These are phyloP conservation scores for Ormyrus nitidulus DNA, from an alignment of 2,888 invertebrate genomes.

Conservation along the genomic window DNA sequence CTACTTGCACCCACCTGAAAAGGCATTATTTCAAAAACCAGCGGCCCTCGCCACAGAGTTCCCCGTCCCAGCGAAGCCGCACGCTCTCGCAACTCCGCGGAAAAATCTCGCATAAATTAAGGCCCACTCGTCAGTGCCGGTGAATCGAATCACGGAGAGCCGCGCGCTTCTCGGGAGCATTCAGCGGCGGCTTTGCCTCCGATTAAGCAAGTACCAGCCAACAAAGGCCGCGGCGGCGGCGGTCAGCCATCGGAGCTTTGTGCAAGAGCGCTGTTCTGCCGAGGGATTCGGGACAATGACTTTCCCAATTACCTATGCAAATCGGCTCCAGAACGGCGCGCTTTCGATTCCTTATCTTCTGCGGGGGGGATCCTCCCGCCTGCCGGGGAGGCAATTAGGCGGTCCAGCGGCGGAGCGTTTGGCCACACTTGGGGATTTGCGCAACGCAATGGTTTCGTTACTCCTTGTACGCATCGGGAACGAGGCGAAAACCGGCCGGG, in stretches of 20 bases:
- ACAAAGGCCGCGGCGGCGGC: too few species aligned
- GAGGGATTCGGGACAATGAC: constrained; percentile 20
- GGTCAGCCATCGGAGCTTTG: neutral
- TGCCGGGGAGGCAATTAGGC: too few species aligned
- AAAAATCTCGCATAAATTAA: constrained; percentile 1
- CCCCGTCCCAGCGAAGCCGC: neutral
- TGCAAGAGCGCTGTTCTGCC: constrained; percentile 5
- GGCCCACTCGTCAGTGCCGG: neutral
- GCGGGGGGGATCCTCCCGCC: too few species aligned
- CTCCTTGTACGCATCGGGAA: too few species aligned
- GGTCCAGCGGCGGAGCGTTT: too few species aligned
- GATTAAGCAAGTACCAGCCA: neutral
- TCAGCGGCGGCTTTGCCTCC: neutral
- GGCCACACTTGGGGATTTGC: too few species aligned
- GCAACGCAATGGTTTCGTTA: too few species aligned
- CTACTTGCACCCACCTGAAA: too few species aligned
- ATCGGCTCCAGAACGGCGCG: neutral
- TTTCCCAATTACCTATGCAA: constrained; percentile 21
- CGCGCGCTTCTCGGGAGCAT: neutral
- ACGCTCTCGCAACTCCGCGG: neutral
- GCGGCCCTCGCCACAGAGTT: too few species aligned
- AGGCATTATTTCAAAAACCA: too few species aligned
- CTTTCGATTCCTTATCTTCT: neutral
- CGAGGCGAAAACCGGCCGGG: too few species aligned
- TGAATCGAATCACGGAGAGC: neutral